Percentiles rank a stretch among this genome's conserved stretches.
These are phyloP conservation scores for Atrichornis clamosus DNA, from an alignment of 2,113 vertebrate genomes.

Conservation along the genomic window DNA sequence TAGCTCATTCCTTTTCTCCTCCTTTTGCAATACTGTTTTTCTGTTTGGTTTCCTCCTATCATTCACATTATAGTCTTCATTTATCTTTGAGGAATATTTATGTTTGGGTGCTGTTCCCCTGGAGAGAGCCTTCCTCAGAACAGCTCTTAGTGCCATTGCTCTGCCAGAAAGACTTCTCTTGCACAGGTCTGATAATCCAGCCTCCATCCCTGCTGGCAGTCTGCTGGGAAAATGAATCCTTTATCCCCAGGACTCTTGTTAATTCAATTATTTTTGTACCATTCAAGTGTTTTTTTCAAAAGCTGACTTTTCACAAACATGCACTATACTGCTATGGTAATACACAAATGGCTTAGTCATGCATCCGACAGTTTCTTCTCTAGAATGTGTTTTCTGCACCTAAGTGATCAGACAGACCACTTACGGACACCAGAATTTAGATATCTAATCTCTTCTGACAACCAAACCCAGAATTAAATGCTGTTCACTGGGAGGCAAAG, in stretches of 20 bases:
- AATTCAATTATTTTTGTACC: slow-evolving; percentile 40
- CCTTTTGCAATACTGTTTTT: background rate
- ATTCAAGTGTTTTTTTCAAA: background rate
- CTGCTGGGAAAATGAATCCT: background rate
- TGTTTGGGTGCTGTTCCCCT: background rate
- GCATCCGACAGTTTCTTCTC: background rate
- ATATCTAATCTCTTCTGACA: slow-evolving; percentile 41
- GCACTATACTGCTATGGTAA: background rate
- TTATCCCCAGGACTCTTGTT: background rate
- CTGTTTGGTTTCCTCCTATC: background rate
- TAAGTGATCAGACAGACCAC: background rate
- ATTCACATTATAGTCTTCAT: background rate
- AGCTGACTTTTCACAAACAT: background rate
- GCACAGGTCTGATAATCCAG: background rate
- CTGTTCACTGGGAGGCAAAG: background rate
- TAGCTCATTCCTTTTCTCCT: background rate
- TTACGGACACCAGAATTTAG: background rate
- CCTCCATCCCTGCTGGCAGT: background rate
- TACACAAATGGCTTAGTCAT: background rate
- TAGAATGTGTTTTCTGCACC: background rate
- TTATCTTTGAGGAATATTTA: background rate
- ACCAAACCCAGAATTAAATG: background rate
- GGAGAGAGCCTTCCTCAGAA: background rate
- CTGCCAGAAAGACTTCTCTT: background rate
- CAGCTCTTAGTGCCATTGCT: background rate